Percentiles rank a stretch among this genome's conserved stretches.
Evolutionary conservation across 2,888 invertebrate genomes (phyloP).

Genomic region (Pyrocoelia pectoralis): DNA sequence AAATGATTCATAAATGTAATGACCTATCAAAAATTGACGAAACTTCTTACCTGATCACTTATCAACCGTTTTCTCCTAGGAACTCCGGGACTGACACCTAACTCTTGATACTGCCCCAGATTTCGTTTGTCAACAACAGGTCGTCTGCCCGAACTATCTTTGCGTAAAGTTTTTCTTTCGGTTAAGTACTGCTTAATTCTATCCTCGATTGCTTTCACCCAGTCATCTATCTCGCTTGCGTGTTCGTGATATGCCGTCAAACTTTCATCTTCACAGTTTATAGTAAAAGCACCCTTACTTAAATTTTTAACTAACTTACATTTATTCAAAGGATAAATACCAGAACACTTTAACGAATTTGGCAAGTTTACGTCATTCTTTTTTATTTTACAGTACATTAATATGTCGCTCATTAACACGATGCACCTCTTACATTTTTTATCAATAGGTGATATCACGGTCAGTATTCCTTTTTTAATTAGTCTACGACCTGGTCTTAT

Average conservation of each 20-base stretch:
- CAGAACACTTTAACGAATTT: slow-evolving; percentile 69
- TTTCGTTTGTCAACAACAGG: slow-evolving; percentile 66
- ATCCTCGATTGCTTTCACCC: slow-evolving; percentile 65
- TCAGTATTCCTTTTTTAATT: slow-evolving; percentile 71
- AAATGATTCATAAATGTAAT: background rate
- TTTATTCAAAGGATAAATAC: slow-evolving; percentile 75
- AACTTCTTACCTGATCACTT: slow-evolving; percentile 16
- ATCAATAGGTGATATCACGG: slow-evolving; percentile 62
- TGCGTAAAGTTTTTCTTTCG: slow-evolving; percentile 68
- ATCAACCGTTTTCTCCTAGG: slow-evolving; percentile 51
- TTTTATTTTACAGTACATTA: slow-evolving; percentile 75
- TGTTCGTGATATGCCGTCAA: slow-evolving; percentile 66
- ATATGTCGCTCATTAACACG: slow-evolving; percentile 75
- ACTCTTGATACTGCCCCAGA: slow-evolving; percentile 64
- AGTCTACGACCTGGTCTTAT: slow-evolving; percentile 74
- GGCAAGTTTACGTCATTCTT: slow-evolving; percentile 65
- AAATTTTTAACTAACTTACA: slow-evolving; percentile 69
- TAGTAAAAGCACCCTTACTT: slow-evolving; percentile 67
- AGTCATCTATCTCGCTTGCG: slow-evolving; percentile 63
- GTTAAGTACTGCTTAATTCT: slow-evolving; percentile 66
- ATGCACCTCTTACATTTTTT: slow-evolving; percentile 68
- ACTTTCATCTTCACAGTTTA: slow-evolving; percentile 67
- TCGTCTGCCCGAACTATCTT: slow-evolving; percentile 69
- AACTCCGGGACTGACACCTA: slow-evolving; percentile 62
- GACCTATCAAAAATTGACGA: background rate